Conservation (phyloP, 2,113 vertebrate species). For the Chloropsis cyanopogon region DNA sequence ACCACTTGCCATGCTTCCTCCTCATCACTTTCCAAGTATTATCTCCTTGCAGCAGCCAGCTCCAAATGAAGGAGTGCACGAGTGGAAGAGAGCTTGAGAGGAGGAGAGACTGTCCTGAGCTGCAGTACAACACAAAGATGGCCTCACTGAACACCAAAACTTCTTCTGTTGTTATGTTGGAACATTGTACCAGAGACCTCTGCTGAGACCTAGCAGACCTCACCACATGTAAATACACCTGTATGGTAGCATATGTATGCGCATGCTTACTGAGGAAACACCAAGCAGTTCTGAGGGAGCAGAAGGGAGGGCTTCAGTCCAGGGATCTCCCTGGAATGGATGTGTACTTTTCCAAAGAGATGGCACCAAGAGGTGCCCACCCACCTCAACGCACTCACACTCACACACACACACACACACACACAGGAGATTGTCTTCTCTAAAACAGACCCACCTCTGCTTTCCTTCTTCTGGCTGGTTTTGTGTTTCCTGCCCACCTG, state of each 20-base stretch:
- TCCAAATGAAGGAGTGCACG: not conserved
- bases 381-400: not conserved
- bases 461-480: not conserved
- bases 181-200: conserved; percentile 49
- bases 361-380: not conserved
- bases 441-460: not conserved
- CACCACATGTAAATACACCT: conserved; percentile 64
- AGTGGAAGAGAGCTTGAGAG: not conserved
- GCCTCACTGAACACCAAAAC: conserved; percentile 47
- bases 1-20: conserved; percentile 3
- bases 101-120: conserved; percentile 8
- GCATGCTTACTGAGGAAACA: conserved; percentile 41
- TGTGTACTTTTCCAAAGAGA: conserved; percentile 35
- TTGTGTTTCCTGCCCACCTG: conserved; percentile 25
- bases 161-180: conserved; percentile 29
- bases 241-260: conserved; percentile 20
- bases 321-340: not conserved
- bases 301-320: not conserved
- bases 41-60: conserved; percentile 6
- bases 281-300: not conserved
- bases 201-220: conserved; percentile 48
- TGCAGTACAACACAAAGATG: not conserved
- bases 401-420: not conserved
- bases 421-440: not conserved
- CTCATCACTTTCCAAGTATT: not conserved